Base-by-base conservation (phyloP, 2,797 vertebrate genomes). In the Mormyrops boulengeri region DNA sequence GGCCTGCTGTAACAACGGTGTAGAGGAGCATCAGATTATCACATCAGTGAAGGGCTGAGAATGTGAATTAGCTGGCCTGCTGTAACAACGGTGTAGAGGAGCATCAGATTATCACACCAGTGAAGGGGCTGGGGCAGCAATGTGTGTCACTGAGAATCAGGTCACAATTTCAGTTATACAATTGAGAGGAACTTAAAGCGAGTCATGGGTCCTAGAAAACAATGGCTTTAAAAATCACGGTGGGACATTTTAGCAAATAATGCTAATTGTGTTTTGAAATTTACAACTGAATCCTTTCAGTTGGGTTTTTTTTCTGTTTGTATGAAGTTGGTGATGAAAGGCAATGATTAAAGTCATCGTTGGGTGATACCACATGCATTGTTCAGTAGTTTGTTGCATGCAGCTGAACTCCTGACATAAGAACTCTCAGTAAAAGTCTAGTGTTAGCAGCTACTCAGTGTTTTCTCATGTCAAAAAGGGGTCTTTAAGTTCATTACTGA, bases 401-500 rank as follows among this genome's bases (percentile, higher is more conserved):
- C 73, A 80, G 73, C 38, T 80, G 73, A 47, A 7, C 38, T 47
- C 41, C 7, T 19, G 41, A 53, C 88, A 88, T 22, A 19, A n/a
- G 49, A 77, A 73, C 66, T 47, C 66, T 49, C 41, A 80, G 73
- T 47, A 47, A 47, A 80, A n/a, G 38, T 88, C 26, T 52, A 88
- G 69, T 26, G 19, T 82, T 34, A 55, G 19, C 50, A 38, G 14
- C 50, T 30, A 53, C 66, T 34, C 62, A 49, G 44, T 49, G 88
- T 73, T 47, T 44, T 80, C 73, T 80, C 19, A 44, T 80, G 73
- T 4, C 73, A 80, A 47, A 44, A 80, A 80, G 73, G 38, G 11
- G 11, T 73, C 88, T 30, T 88, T 77, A 88, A 88, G 62, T 62
- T 50, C 44, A 88, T 88, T 88, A 52, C 62, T 80, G 49, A 52